Evolutionary conservation across 2,888 invertebrate species (phyloP).

Genomic region (Parnassius glacialis): DNA sequence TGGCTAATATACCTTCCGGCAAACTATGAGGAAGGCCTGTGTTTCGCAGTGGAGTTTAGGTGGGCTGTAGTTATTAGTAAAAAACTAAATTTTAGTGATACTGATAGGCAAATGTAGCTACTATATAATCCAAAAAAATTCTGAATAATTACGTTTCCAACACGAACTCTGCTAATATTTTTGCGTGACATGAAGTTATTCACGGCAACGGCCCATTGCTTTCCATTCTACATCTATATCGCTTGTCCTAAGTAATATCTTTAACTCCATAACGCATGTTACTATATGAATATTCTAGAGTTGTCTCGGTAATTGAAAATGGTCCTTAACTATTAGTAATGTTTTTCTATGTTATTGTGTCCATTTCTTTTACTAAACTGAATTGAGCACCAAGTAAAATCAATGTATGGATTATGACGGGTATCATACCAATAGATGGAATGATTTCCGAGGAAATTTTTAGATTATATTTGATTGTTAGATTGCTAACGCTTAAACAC

Average conservation of each 20-base stretch:
- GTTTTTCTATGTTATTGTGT: background rate
- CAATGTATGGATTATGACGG: too few relatives aligned
- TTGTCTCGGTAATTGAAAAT: background rate
- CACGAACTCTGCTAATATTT: conserved; percentile 22
- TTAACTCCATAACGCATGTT: conserved; percentile 1
- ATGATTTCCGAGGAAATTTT: too few relatives aligned
- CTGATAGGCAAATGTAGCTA: conserved; percentile 42
- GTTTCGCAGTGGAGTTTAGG: too few relatives aligned
- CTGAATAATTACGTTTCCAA: background rate
- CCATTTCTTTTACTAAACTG: background rate
- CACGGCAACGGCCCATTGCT: background rate
- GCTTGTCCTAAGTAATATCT: conserved; percentile 1
- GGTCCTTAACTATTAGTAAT: too few relatives aligned
- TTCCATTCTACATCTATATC: conserved; percentile 2
- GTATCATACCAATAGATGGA: too few relatives aligned
- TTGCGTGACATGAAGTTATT: conserved; percentile 20
- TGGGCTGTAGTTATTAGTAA: too few relatives aligned
- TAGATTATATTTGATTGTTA: too few relatives aligned
- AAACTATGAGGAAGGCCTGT: too few relatives aligned
- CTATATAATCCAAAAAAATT: background rate
- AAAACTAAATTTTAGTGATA: too few relatives aligned
- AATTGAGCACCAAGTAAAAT: too few relatives aligned
- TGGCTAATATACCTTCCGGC: too few relatives aligned
- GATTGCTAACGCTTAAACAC: too few relatives aligned
- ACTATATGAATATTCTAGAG: background rate